Conservation (phyloP, 1,140 invertebrate genomes). For the Tetramorium simillimum region DNA sequence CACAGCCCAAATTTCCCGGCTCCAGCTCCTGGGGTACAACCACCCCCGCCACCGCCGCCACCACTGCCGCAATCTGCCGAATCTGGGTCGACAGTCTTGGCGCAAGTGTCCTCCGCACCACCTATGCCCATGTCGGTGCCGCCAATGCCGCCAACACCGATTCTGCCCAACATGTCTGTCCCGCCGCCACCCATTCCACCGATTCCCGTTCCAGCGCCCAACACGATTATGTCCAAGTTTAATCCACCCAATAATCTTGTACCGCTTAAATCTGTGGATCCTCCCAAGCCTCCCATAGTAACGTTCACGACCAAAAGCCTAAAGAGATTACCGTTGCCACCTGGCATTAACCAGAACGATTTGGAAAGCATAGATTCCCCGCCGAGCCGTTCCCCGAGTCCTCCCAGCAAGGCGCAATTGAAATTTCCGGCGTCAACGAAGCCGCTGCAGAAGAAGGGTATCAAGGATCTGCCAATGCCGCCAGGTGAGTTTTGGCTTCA, state of each 20-base stretch:
- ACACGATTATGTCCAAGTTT: conserved; percentile 81
- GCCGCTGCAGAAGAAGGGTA: conserved; percentile 87
- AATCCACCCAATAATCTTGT: conserved; percentile 83
- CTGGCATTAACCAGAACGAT: conserved; percentile 93
- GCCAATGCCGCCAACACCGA: conserved; percentile 67
- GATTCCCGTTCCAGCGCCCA: conserved; percentile 77
- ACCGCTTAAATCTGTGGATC: conserved; percentile 80
- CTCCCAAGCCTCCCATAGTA: conserved; percentile 80
- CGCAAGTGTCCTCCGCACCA: conserved; percentile 70
- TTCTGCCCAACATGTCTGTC: conserved; percentile 72
- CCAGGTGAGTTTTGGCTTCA: conserved; percentile 87
- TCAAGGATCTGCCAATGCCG: conserved; percentile 96
- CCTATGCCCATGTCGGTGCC: conserved; percentile 72
- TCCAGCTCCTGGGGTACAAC: conserved; percentile 45
- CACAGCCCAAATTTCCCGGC: conserved; percentile 65
- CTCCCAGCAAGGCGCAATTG: conserved; percentile 84
- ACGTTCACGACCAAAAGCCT: conserved; percentile 88
- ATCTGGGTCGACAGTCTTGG: conserved; percentile 53
- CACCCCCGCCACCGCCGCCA: conserved; percentile 62
- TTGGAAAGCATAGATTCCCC: conserved; percentile 91
- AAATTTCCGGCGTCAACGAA: conserved; percentile 66
- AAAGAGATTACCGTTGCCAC: conserved; percentile 92
- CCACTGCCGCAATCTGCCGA: conserved; percentile 66
- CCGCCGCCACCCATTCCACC: conserved; percentile 72
- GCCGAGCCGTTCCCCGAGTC: conserved; percentile 87